Evolutionary conservation across 2,113 vertebrate genomes (phyloP).

Genomic region (Isichthys henryi): DNA sequence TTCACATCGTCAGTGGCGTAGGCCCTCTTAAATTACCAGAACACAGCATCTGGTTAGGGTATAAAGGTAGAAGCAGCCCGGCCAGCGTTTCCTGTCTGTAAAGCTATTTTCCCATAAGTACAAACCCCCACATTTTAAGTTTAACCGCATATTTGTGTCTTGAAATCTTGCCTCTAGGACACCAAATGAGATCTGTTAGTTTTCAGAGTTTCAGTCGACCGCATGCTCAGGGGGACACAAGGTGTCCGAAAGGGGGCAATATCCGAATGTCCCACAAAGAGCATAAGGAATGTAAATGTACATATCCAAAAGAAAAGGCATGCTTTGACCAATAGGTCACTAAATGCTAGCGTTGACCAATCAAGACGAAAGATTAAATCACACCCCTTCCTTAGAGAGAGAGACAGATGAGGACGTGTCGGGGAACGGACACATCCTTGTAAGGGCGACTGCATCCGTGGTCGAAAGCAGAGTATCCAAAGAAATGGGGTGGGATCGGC

Average conservation of each 20-base stretch:
- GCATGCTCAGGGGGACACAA: not conserved
- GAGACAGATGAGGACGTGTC: not conserved
- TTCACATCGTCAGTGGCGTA: not conserved
- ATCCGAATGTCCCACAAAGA: not conserved
- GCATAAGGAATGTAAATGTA: not conserved
- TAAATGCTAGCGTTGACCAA: not conserved
- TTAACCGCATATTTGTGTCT: not conserved
- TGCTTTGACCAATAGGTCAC: not conserved
- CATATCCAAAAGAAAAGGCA: not conserved
- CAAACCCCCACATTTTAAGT: not conserved
- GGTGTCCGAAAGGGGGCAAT: not conserved
- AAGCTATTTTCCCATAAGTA: not conserved
- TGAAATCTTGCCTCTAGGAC: not conserved
- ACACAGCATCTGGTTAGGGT: not conserved
- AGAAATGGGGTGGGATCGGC: not conserved
- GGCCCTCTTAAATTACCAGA: conserved; percentile 3
- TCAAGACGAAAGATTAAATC: not conserved
- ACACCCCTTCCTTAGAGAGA: not conserved
- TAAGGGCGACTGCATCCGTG: not conserved
- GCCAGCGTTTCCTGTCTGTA: not conserved
- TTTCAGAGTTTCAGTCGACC: not conserved
- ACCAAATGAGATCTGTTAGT: not conserved
- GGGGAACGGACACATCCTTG: not conserved
- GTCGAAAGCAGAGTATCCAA: not conserved
- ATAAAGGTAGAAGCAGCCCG: not conserved